Base-by-base conservation (phyloP, 2,888 invertebrate genomes). In the Pachycephus smyrnensis region DNA sequence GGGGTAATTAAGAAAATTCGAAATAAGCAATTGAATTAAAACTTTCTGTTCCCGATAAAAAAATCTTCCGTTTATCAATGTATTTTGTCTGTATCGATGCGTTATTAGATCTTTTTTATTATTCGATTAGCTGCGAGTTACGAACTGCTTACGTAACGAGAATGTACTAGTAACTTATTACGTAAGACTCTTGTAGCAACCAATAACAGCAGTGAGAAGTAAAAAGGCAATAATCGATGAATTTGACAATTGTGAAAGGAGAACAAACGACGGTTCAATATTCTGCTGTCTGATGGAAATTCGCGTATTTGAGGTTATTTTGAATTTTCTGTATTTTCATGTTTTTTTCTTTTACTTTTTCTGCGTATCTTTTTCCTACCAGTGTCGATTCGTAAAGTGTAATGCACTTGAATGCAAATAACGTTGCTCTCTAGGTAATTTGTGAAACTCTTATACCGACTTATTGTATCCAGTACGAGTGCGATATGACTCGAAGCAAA, bases 231-330 rank as follows among this genome's bases (percentile, higher is more conserved):
- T 86, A 86, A 88, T 87, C 87, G 87, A 88, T 88, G 79, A 82
- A 80, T 82, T 83, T 84, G 85, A 89, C 88, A 89, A 89, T 89
- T 85, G 89, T 86, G 89, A 89, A 89, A 89, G 89, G 55, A 55
- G 23, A 23, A 9, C 23, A 55, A 55, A 55, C 23, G 55, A 55
- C 55, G 15, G 23, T 35, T 55, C 9, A 55, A 23, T 23, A 23
- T 55, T 55, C 3, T 55, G 23, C 55, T 55, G 23, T 55, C 55
- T 0, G 23, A 23, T 55, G 1, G 9, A 23, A 55, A 23, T 23
- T 23, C 9, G 9, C 23, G 23, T 3, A 23, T 23, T 23, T 23
- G 23, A 9, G 0, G 9, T 23, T 0, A 23, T 1, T 9, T 55
- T 23, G 23, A 55, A 55, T 23, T 55, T 55, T 0, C 9, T 55